These are phyloP conservation scores for Tor tambroides DNA, from an alignment of 2,113 vertebrate genomes.

Conservation along the genomic window DNA sequence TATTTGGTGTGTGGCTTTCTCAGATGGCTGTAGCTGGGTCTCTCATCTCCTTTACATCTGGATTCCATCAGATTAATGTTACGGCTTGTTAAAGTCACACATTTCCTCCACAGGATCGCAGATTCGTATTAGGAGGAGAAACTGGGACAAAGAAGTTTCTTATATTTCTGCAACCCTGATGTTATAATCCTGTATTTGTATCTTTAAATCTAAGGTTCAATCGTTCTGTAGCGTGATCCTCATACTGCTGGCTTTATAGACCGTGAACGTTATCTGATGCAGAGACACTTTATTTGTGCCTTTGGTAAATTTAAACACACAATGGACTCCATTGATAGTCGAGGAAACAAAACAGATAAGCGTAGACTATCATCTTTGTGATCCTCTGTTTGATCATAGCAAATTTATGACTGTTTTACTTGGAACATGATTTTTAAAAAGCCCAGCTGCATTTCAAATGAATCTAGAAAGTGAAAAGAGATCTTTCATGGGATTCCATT, in stretches of 20 bases:
- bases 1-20: slow-evolving; percentile 57
- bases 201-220: slow-evolving; percentile 30
- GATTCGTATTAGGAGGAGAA: slow-evolving; percentile 48
- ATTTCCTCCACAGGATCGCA: slow-evolving; percentile 52
- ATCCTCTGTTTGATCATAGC: slow-evolving; percentile 21
- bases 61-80: slow-evolving; percentile 62
- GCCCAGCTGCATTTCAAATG: slow-evolving; percentile 25
- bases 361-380: background rate
- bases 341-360: slow-evolving; percentile 12
- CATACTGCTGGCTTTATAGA: background rate
- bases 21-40: slow-evolving; percentile 29
- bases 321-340: slow-evolving; percentile 12
- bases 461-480: slow-evolving; percentile 30
- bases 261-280: slow-evolving; percentile 18
- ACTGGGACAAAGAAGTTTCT: slow-evolving; percentile 35
- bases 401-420: slow-evolving; percentile 18
- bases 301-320: slow-evolving; percentile 28
- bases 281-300: slow-evolving; percentile 28
- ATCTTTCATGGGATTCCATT: background rate
- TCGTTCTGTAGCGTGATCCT: slow-evolving; percentile 23
- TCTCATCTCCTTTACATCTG: slow-evolving; percentile 59
- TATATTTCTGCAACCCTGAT: background rate
- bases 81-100: slow-evolving; percentile 58
- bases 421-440: background rate
- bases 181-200: slow-evolving; percentile 23